These are phyloP conservation scores for Aphelinus certus DNA, from an alignment of 1,140 invertebrate species.

Conservation along the genomic window DNA sequence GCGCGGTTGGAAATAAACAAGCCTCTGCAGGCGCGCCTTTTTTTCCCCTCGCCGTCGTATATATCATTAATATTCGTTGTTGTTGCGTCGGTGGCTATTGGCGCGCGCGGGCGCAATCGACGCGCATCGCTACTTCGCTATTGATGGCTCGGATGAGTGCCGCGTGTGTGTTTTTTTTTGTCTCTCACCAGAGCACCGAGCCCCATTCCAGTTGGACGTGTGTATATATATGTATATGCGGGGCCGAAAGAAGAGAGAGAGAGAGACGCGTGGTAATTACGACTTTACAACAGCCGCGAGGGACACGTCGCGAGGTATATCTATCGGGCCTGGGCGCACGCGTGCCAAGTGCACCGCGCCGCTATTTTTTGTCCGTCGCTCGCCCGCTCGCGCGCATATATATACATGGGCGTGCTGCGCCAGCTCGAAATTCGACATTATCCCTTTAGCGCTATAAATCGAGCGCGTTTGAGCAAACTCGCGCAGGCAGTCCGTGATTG, in stretches of 20 bases:
- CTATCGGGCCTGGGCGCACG: not conserved
- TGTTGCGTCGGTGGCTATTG: conserved; percentile 5
- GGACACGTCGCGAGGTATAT: conserved; percentile 17
- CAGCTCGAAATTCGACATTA: not conserved
- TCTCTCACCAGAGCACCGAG: not conserved
- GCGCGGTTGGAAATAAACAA: not conserved
- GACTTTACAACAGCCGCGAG: conserved; percentile 31
- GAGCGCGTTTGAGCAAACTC: not conserved
- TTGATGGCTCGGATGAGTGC: not conserved
- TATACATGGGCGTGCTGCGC: not conserved
- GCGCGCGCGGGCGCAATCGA: not conserved
- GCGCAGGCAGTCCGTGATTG: not conserved
- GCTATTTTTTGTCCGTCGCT: not conserved
- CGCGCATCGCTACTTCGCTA: conserved; percentile 7
- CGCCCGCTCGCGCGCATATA: not conserved
- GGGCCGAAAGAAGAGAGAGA: not conserved
- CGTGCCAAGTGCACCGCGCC: not conserved
- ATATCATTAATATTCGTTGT: conserved; percentile 20
- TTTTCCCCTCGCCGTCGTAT: not conserved
- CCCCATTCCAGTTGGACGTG: too few species aligned
- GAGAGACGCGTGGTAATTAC: conserved; percentile 26
- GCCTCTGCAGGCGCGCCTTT: not conserved
- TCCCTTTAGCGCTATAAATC: conserved; percentile 11
- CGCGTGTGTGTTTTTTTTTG: not conserved
- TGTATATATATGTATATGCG: too few species aligned